Percentiles rank a stretch among this genome's conserved stretches.
Conservation (phyloP, 1,140 invertebrate genomes). For the Achatina immaculata region DNA sequence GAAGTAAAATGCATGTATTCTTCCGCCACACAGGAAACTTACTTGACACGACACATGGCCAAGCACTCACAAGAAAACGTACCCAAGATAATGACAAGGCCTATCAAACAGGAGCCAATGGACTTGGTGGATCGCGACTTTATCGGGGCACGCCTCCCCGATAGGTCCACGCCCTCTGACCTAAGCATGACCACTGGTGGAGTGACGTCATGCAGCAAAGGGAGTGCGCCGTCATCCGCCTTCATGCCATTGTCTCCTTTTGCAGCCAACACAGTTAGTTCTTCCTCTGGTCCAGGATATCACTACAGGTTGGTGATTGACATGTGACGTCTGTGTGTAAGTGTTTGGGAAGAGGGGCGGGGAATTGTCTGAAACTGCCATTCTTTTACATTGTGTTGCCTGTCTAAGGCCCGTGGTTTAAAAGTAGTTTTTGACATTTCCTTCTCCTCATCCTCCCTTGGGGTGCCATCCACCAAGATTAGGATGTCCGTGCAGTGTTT, state of each 20-base stretch:
- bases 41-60: slow-evolving; percentile 98
- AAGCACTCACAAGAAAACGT: slow-evolving; percentile 80
- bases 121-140: slow-evolving; percentile 54
- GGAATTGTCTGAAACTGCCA: too few species aligned
- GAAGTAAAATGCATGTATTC: too few species aligned
- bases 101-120: slow-evolving; percentile 68
- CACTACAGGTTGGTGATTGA: slow-evolving; percentile 31
- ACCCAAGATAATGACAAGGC: slow-evolving; percentile 48
- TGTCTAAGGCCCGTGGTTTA: too few species aligned
- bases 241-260: slow-evolving; percentile 67
- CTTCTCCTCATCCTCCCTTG: too few species aligned
- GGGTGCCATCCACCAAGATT: too few species aligned
- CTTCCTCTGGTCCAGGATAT: slow-evolving; percentile 45
- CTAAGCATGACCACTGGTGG: slow-evolving; percentile 20
- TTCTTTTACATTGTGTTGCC: too few species aligned
- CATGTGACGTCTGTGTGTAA: too few species aligned
- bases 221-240: slow-evolving; percentile 57
- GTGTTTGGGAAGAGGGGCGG: too few species aligned
- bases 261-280: slow-evolving; percentile 53
- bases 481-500: too few species aligned
- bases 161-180: slow-evolving; percentile 64
- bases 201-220: slow-evolving; percentile 22
- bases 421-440: too few species aligned
- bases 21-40: slow-evolving; percentile 94
- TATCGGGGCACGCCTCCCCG: slow-evolving; percentile 54